These are phyloP conservation scores for Agrotis puta DNA, from an alignment of 2,888 invertebrate species.

Conservation along the genomic window DNA sequence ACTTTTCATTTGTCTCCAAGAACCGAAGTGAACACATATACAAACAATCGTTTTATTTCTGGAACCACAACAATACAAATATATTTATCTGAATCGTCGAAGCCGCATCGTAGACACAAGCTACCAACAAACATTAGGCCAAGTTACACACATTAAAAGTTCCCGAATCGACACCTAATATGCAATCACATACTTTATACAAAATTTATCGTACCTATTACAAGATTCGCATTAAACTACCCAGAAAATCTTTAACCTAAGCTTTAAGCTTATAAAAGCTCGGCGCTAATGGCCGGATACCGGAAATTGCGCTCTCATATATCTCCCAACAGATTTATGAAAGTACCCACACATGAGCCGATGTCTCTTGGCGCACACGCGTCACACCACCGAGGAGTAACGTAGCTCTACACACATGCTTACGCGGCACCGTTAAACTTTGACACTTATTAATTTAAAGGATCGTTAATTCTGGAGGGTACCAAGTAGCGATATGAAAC, in stretches of 20 bases:
- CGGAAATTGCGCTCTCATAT: slow-evolving; percentile 97
- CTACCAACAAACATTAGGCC: slow-evolving; percentile 87
- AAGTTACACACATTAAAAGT: slow-evolving; percentile 91
- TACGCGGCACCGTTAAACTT: slow-evolving; percentile 79
- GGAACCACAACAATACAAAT: slow-evolving; percentile 59
- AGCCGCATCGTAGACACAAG: slow-evolving; percentile 61
- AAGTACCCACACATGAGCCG: slow-evolving; percentile 93
- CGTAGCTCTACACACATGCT: slow-evolving; percentile 68
- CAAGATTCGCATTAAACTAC: slow-evolving; percentile 91
- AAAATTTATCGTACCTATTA: slow-evolving; percentile 91
- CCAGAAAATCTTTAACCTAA: slow-evolving; percentile 91
- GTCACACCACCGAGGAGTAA: slow-evolving; percentile 64
- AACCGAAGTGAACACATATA: slow-evolving; percentile 54
- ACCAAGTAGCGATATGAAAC: slow-evolving; percentile 71
- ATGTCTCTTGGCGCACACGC: slow-evolving; percentile 86
- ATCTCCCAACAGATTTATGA: slow-evolving; percentile 97
- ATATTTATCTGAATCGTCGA: slow-evolving; percentile 60
- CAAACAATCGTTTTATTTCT: slow-evolving; percentile 51
- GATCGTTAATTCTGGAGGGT: slow-evolving; percentile 85
- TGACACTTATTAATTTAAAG: slow-evolving; percentile 89
- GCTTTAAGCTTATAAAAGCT: slow-evolving; percentile 93
- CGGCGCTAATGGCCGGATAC: slow-evolving; percentile 96
- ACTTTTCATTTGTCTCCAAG: slow-evolving; percentile 72
- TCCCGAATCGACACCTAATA: slow-evolving; percentile 90
- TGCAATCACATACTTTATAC: slow-evolving; percentile 91